These are phyloP conservation scores for Centropristis striata DNA, from an alignment of 2,113 vertebrate genomes.

Conservation along the genomic window DNA sequence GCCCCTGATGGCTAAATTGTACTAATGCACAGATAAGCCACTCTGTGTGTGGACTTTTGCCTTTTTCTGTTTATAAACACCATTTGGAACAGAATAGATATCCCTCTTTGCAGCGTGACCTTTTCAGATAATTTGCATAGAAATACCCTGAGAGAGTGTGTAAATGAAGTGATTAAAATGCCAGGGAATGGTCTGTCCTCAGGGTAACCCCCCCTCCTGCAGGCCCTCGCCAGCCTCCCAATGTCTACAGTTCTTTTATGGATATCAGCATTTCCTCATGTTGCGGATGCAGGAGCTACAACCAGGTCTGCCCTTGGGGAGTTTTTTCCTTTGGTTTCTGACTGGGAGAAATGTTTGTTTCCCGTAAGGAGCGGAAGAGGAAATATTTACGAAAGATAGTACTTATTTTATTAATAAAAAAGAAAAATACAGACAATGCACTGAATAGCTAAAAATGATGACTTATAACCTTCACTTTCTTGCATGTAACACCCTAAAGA, in stretches of 20 bases:
- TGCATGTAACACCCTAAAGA: neutral
- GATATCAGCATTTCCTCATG: conserved; percentile 27
- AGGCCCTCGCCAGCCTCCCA: neutral
- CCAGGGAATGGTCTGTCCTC: conserved; percentile 63
- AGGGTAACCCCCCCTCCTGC: conserved; percentile 30
- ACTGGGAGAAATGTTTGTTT: neutral
- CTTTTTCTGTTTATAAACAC: conserved; percentile 65
- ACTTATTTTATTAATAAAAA: conserved; percentile 4
- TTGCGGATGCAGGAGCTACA: neutral
- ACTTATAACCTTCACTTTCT: conserved; percentile 7
- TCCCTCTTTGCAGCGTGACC: conserved; percentile 65
- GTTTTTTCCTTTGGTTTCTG: neutral
- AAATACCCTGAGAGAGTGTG: conserved; percentile 66
- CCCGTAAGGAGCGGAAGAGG: neutral
- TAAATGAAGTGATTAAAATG: conserved; percentile 81
- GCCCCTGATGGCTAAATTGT: conserved; percentile 4
- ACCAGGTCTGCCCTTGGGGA: neutral
- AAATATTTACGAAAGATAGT: neutral
- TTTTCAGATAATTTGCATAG: conserved; percentile 80
- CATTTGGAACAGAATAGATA: conserved; percentile 55
- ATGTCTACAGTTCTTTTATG: conserved; percentile 13
- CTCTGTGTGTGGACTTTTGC: conserved; percentile 10
- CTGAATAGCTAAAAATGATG: conserved; percentile 1
- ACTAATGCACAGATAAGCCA: conserved; percentile 10
- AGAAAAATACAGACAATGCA: neutral